Evolutionary conservation across 2,113 vertebrate species (phyloP).

Genomic region (Tenebrosternarchus preto): DNA sequence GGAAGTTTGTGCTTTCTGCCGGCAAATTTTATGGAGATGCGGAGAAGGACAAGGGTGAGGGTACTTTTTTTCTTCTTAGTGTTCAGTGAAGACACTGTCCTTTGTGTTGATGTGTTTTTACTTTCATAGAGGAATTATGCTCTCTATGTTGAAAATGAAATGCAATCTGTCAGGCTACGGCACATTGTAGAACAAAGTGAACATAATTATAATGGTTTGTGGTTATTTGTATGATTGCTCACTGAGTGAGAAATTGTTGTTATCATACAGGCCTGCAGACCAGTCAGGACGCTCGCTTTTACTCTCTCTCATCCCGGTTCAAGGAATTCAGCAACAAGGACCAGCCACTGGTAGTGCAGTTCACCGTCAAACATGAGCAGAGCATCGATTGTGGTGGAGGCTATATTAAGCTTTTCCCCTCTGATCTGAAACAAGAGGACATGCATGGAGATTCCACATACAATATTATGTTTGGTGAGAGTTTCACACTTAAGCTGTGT

Average conservation of each 20-base stretch:
- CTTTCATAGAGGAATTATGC: no score
- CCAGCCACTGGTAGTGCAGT: slow-evolving; percentile 76
- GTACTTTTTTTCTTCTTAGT: neutral
- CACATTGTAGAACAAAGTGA: no score
- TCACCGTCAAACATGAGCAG: slow-evolving; percentile 83
- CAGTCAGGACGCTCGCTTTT: slow-evolving; percentile 78
- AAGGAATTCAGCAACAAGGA: slow-evolving; percentile 77
- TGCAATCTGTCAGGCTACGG: no score
- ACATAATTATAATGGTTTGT: no score
- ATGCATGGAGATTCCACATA: slow-evolving; percentile 79
- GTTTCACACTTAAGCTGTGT: neutral
- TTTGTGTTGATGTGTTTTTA: neutral
- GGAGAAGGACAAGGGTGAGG: slow-evolving; percentile 82
- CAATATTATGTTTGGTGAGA: slow-evolving; percentile 82
- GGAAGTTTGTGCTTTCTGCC: slow-evolving; percentile 76
- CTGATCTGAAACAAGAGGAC: slow-evolving; percentile 75
- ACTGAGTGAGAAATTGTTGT: neutral
- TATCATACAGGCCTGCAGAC: slow-evolving; percentile 74
- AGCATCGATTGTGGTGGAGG: slow-evolving; percentile 80
- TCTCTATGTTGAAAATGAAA: no score
- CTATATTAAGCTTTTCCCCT: slow-evolving; percentile 80
- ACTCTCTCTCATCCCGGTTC: slow-evolving; percentile 77
- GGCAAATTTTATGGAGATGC: slow-evolving; percentile 80
- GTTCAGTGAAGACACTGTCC: neutral
- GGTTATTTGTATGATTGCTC: slow-evolving; percentile 19